A percentile compares a stretch with the other conserved stretches of the same genome.
Evolutionary conservation across 2,888 invertebrate genomes (phyloP).

Genomic region (Limnephilus auricula): DNA sequence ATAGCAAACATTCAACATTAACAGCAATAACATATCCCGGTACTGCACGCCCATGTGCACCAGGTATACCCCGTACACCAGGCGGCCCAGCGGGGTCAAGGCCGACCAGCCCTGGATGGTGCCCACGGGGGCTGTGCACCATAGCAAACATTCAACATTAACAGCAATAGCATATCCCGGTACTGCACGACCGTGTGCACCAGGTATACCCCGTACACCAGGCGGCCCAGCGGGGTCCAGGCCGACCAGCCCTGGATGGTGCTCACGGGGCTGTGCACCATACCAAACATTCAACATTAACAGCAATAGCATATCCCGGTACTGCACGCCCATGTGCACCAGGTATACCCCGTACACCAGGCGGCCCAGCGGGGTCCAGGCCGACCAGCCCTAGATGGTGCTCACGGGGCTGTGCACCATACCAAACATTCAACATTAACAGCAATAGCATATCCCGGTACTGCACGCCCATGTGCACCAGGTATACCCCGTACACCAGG

Average conservation of each 20-base stretch:
- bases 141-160: background rate
- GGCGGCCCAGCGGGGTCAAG: conserved; percentile 78
- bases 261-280: conserved; percentile 72
- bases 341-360: conserved; percentile 80
- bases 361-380: conserved; percentile 79
- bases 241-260: conserved; percentile 77
- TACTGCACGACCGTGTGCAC: conserved; percentile 77
- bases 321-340: conserved; percentile 76
- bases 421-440: no score
- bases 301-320: conserved; percentile 74
- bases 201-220: conserved; percentile 79
- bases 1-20: background rate
- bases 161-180: conserved; percentile 74
- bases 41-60: conserved; percentile 77
- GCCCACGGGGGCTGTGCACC: conserved; percentile 72
- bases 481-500: conserved; percentile 79
- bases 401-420: no score
- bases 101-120: conserved; percentile 77
- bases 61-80: conserved; percentile 79
- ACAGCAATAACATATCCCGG: conserved; percentile 74
- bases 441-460: conserved; percentile 74
- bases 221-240: conserved; percentile 78
- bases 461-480: conserved; percentile 78
- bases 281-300: no score
- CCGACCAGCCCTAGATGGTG: conserved; percentile 76